Evolutionary conservation across 2,888 invertebrate genomes (phyloP).

Genomic region (Chymomyza fuscimana): DNA sequence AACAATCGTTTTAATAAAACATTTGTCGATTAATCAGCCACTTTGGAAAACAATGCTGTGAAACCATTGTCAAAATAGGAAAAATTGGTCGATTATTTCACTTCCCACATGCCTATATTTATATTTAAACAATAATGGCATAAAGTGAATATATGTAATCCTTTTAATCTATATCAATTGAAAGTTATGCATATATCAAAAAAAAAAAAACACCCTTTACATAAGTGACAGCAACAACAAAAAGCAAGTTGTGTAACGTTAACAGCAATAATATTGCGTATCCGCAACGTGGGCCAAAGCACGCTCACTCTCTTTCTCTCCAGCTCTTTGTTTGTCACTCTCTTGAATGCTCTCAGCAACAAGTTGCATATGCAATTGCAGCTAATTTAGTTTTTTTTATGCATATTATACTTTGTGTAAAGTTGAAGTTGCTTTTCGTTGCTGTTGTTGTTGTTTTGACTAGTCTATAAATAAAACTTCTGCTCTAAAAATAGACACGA

Average conservation of each 20-base stretch:
- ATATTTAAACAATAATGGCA: too few relatives aligned
- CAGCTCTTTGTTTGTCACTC: background rate
- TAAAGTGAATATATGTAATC: too few relatives aligned
- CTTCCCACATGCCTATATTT: too few relatives aligned
- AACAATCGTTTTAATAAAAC: too few relatives aligned
- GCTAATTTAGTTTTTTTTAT: conserved; percentile 24
- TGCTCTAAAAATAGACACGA: conserved; percentile 66
- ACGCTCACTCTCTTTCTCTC: conserved; percentile 9
- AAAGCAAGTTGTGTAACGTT: conserved; percentile 24
- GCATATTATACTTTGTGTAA: conserved; percentile 47
- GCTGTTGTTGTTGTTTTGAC: conserved; percentile 4
- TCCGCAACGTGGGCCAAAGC: conserved; percentile 16
- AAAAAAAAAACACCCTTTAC: conserved; percentile 26
- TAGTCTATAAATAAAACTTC: conserved; percentile 60
- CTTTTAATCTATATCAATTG: too few relatives aligned
- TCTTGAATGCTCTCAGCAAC: conserved; percentile 41
- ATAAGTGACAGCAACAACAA: conserved; percentile 30
- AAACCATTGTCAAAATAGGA: too few relatives aligned
- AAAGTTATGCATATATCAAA: conserved; percentile 13
- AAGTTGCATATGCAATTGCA: conserved; percentile 57
- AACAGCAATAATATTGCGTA: conserved; percentile 56
- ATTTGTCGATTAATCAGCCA: too few relatives aligned
- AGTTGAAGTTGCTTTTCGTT: conserved; percentile 49
- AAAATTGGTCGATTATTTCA: too few relatives aligned
- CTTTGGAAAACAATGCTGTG: too few relatives aligned